Evolutionary conservation across 2,888 invertebrate species (phyloP).

Genomic region (Aspidiotus destructor): DNA sequence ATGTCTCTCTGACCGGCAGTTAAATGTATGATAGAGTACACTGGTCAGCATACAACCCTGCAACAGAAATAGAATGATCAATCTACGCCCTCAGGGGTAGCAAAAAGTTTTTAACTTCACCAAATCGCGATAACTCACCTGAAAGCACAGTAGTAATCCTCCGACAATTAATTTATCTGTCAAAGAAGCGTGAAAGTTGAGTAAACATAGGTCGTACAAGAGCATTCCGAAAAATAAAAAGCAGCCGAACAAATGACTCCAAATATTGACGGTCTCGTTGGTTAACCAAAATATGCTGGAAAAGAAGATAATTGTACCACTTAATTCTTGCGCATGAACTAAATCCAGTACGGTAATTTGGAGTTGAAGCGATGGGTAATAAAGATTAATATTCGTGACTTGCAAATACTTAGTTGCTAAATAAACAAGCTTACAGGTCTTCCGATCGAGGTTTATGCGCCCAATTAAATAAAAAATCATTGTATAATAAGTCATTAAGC

Average conservation of each 20-base stretch:
- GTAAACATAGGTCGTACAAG: slow-evolving; percentile 68
- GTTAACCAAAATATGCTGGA: slow-evolving; percentile 90
- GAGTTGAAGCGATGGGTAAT: no score
- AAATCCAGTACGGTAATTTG: no score
- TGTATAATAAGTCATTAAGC: no score
- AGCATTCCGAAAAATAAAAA: slow-evolving; percentile 72
- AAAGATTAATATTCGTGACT: no score
- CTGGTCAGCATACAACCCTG: slow-evolving; percentile 89
- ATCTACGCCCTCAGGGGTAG: no score
- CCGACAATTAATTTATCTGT: slow-evolving; percentile 78
- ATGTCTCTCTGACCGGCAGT: slow-evolving; percentile 78
- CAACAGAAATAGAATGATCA: slow-evolving; percentile 40
- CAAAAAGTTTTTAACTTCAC: no score
- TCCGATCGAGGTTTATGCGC: no score
- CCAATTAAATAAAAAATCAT: no score
- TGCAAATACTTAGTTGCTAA: no score
- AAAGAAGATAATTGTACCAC: slow-evolving; percentile 34
- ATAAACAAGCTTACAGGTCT: no score
- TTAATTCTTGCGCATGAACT: no score
- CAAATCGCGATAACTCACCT: slow-evolving; percentile 50
- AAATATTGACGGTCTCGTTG: slow-evolving; percentile 94
- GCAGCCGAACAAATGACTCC: slow-evolving; percentile 88
- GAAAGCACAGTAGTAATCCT: slow-evolving; percentile 72
- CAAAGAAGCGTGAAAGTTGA: slow-evolving; percentile 66
- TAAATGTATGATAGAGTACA: slow-evolving; percentile 87